Evolutionary conservation across 2,113 vertebrate genomes (phyloP).

Genomic region (Tachycineta bicolor): DNA sequence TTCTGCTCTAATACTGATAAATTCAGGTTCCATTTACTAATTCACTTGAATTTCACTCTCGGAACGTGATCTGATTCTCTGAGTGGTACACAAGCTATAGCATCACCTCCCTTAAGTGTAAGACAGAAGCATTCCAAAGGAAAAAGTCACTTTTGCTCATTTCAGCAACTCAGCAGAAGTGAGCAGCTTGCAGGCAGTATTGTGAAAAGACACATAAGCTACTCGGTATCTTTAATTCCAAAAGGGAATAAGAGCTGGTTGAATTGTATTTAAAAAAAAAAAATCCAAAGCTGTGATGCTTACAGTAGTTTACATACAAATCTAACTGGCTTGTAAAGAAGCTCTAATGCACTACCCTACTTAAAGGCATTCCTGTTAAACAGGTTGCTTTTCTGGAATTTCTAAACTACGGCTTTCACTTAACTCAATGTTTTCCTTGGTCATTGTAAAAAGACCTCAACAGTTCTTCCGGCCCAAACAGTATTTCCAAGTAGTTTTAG

Average conservation of each 20-base stretch:
- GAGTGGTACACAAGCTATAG: not conserved
- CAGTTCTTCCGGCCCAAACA: not conserved
- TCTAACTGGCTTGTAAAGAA: not conserved
- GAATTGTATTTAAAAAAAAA: not conserved
- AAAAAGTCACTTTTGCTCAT: not conserved
- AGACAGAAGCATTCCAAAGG: not conserved
- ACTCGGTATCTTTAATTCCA: not conserved
- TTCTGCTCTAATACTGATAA: not conserved
- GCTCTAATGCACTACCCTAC: not conserved
- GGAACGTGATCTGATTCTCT: not conserved
- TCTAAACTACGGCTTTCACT: not conserved
- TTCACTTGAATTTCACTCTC: not conserved
- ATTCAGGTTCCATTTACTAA: not conserved
- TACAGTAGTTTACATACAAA: not conserved
- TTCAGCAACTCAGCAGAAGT: not conserved
- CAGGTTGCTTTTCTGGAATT: not conserved
- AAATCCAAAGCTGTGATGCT: not conserved
- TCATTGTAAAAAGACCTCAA: not conserved
- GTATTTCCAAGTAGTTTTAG: not conserved
- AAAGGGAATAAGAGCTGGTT: accelerated
- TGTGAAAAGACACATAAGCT: not conserved
- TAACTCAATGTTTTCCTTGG: not conserved
- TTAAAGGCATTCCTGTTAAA: not conserved
- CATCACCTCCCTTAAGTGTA: not conserved
- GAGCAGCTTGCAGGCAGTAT: not conserved